Percentiles rank a stretch among this genome's conserved stretches.
phyloP scores from a whole-genome alignment of 2,113 vertebrate genomes.

The Narcine bancroftii region DNA sequence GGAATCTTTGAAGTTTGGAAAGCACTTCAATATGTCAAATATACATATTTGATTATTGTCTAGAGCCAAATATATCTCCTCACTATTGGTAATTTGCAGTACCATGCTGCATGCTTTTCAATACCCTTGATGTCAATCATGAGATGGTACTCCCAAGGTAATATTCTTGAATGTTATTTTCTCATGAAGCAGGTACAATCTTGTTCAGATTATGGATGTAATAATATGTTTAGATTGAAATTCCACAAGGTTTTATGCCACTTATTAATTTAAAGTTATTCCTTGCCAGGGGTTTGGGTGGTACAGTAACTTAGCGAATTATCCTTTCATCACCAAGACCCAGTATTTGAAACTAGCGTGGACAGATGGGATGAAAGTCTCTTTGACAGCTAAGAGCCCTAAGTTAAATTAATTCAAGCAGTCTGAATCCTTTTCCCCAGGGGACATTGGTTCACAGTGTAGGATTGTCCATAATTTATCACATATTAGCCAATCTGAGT shows the following conservation, averaged over 20 bases:
- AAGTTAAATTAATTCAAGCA: slow-evolving; percentile 33
- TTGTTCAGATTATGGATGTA: slow-evolving; percentile 23
- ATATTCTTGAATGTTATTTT: not conserved
- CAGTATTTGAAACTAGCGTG: slow-evolving; percentile 14
- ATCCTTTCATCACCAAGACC: slow-evolving; percentile 7
- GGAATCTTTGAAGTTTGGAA: slow-evolving; percentile 30
- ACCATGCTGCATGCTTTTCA: not conserved
- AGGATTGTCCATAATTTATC: slow-evolving; percentile 22
- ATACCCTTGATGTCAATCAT: slow-evolving; percentile 30
- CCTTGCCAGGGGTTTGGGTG: not conserved
- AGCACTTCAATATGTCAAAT: slow-evolving; percentile 31
- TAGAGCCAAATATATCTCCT: not conserved
- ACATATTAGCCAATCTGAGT: slow-evolving; percentile 9
- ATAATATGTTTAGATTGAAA: slow-evolving; percentile 25
- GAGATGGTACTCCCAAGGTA: not conserved
- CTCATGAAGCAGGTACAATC: not conserved
- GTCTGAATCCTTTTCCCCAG: slow-evolving; percentile 19
- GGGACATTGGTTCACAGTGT: not conserved
- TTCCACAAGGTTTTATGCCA: slow-evolving; percentile 22
- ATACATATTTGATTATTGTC: slow-evolving; percentile 28
- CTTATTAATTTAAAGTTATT: slow-evolving; percentile 11
- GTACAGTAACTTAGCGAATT: not conserved
- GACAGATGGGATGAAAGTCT: slow-evolving; percentile 34
- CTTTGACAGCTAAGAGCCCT: slow-evolving; percentile 23
- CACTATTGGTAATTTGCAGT: slow-evolving; percentile 27